Conservation (phyloP, 2,113 vertebrate genomes). For the Crotophaga sulcirostris region DNA sequence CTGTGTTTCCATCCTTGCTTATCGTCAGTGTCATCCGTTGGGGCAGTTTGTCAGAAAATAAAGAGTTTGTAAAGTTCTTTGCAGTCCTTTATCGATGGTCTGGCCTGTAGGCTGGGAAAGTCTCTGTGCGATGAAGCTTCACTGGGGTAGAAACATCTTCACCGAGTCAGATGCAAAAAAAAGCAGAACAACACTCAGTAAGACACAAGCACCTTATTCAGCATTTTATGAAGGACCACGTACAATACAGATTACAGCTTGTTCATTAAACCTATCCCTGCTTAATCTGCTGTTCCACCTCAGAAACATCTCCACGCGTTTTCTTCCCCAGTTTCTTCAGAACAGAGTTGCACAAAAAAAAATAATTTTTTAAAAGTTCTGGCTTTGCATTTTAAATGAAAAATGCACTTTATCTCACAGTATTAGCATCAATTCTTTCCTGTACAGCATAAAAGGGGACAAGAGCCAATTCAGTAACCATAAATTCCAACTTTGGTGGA, state of each 20-base stretch:
- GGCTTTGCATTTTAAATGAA: background rate
- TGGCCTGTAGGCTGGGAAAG: conserved; percentile 74
- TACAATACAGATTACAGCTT: background rate
- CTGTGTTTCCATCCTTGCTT: background rate
- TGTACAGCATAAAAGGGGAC: background rate
- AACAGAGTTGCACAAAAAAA: background rate
- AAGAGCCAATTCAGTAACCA: background rate
- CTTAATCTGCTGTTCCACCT: background rate
- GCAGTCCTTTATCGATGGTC: conserved; percentile 68
- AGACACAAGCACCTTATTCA: background rate
- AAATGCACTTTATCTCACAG: background rate
- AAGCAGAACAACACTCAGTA: background rate
- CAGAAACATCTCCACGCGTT: background rate
- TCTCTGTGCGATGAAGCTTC: conserved; percentile 80
- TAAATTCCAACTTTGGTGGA: background rate
- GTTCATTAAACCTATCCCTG: background rate
- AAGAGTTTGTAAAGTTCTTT: background rate
- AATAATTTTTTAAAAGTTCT: background rate
- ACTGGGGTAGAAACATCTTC: conserved; percentile 72
- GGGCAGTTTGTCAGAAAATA: background rate
- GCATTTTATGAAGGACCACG: background rate
- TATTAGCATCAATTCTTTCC: background rate
- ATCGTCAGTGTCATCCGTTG: background rate
- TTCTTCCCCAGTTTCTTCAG: background rate
- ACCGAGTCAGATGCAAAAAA: background rate